phyloP scores from a whole-genome alignment of 2,113 vertebrate genomes.

The Desmodus rotundus region DNA sequence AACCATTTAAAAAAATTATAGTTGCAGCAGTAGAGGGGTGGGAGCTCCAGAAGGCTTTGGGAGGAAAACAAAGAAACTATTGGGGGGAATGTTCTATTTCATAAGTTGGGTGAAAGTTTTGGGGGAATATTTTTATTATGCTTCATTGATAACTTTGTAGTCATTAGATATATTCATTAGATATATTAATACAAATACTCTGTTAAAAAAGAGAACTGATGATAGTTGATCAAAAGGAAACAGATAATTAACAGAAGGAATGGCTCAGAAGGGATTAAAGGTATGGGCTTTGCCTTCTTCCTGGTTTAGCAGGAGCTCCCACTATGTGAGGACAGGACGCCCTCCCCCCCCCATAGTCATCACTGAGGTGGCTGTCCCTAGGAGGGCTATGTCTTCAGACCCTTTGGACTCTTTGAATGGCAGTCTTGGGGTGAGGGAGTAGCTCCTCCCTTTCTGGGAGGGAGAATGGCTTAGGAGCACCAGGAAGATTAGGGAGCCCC shows the following conservation, averaged over 20 bases:
- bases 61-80: background rate
- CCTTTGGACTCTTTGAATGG: background rate
- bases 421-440: background rate
- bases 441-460: background rate
- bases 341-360: background rate
- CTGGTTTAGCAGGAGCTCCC: background rate
- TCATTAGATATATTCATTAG: background rate
- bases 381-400: background rate
- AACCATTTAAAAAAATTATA: background rate
- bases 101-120: background rate
- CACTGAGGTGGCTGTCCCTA: background rate
- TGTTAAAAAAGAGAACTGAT: background rate
- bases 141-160: background rate
- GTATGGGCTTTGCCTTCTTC: background rate
- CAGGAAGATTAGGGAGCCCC: background rate
- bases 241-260: background rate
- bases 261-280: background rate
- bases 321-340: background rate
- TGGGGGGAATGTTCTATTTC: background rate
- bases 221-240: background rate
- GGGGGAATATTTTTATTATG: background rate
- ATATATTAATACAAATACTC: background rate
- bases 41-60: background rate
- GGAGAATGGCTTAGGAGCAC: background rate
- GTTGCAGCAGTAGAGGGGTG: background rate